phyloP scores from a whole-genome alignment of 2,797 vertebrate species.

The Chanos chanos region DNA sequence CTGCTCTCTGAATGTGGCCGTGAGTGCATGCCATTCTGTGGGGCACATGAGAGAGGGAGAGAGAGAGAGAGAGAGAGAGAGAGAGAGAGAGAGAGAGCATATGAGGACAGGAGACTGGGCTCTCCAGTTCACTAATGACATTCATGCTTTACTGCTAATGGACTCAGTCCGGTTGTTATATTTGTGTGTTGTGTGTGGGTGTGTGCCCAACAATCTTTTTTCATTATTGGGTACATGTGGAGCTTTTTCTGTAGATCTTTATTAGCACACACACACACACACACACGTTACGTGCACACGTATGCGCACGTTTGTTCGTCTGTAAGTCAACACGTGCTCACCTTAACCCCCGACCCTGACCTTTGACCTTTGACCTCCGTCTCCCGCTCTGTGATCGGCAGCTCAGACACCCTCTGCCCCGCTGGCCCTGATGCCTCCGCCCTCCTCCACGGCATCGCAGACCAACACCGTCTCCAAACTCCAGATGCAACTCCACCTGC shows the following conservation, averaged over 20 bases:
- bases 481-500: constrained; percentile 94
- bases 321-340: too few relatives aligned
- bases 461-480: constrained; percentile 78
- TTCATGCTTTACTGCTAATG: too few relatives aligned
- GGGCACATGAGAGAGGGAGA: too few relatives aligned
- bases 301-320: neutral
- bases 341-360: neutral
- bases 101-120: too few relatives aligned
- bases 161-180: too few relatives aligned
- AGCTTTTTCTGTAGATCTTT: too few relatives aligned
- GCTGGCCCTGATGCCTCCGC: constrained; percentile 83
- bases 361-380: constrained; percentile 9
- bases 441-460: constrained; percentile 71
- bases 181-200: neutral
- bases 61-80: too few relatives aligned
- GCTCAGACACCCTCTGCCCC: constrained; percentile 81
- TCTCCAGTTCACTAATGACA: too few relatives aligned
- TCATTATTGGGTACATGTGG: too few relatives aligned
- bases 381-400: constrained; percentile 63
- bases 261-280: too few relatives aligned
- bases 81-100: too few relatives aligned
- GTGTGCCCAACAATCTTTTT: too few relatives aligned
- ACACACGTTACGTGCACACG: constrained; percentile 2
- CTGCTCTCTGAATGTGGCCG: constrained; percentile 29
- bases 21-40: constrained; percentile 23